Evolutionary conservation across 2,797 vertebrate species (phyloP).

Genomic region (Serranus cabrilla): DNA sequence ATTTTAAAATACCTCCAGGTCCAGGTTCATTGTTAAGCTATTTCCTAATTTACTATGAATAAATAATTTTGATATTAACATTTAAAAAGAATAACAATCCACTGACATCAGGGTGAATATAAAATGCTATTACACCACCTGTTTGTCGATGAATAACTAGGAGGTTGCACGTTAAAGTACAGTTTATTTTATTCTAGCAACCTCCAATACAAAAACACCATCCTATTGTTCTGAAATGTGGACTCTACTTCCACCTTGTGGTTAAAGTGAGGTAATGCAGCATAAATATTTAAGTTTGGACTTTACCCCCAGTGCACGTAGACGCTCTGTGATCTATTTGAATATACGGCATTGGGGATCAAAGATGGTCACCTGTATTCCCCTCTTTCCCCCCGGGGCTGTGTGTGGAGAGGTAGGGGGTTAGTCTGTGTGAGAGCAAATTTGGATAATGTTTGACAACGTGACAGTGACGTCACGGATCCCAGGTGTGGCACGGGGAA

Average conservation of each 20-base stretch:
- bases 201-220: background rate
- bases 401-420: background rate
- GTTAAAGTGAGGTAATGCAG: accelerated
- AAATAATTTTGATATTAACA: no score
- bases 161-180: no score
- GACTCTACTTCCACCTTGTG: slow-evolving; percentile 30
- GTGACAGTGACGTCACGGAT: slow-evolving; percentile 54
- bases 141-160: no score
- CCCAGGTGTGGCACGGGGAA: slow-evolving; percentile 78
- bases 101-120: no score
- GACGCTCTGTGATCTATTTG: background rate
- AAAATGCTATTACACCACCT: no score
- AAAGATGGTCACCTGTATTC: background rate
- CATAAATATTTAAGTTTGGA: background rate
- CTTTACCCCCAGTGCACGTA: background rate
- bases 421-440: background rate
- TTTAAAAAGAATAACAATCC: no score
- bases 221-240: background rate
- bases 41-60: no score
- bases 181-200: no score
- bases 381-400: background rate
- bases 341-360: background rate
- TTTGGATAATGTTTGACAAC: background rate
- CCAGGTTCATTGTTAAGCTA: no score
- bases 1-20: no score